Percentiles rank a stretch among this genome's conserved stretches.
phyloP scores from a whole-genome alignment of 1,140 invertebrate genomes.

The Heliconius melpomene region DNA sequence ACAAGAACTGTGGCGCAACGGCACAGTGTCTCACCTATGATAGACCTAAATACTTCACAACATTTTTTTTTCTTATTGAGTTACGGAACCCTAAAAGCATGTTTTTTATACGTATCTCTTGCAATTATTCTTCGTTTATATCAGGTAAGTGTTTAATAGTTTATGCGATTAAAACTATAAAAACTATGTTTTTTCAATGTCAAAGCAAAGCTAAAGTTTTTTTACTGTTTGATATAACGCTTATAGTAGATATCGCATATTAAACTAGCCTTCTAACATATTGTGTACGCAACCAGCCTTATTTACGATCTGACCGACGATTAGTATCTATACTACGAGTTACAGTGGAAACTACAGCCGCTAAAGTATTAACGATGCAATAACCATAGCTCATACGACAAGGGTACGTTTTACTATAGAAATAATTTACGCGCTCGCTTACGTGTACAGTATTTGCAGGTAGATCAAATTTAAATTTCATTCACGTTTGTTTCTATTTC shows the following conservation, averaged over 20 bases:
- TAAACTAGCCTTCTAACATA: neutral
- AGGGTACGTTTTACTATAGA: constrained; percentile 14
- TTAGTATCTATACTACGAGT: constrained; percentile 11
- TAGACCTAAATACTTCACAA: too few relatives aligned
- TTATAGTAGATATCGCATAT: neutral
- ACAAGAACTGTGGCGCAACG: too few relatives aligned
- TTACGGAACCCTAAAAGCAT: too few relatives aligned
- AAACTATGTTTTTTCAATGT: neutral
- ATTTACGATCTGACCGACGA: constrained; percentile 3
- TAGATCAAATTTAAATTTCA: neutral
- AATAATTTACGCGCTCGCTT: neutral
- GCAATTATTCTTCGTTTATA: too few relatives aligned
- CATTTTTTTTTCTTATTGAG: too few relatives aligned
- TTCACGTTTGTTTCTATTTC: neutral
- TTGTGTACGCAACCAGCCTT: neutral
- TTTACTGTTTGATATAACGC: neutral
- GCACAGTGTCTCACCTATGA: neutral
- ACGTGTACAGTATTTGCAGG: neutral
- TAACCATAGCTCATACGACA: neutral
- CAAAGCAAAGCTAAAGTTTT: neutral
- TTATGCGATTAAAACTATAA: too few relatives aligned
- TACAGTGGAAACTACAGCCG: constrained; percentile 6
- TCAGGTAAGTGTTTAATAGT: too few relatives aligned
- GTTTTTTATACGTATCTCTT: too few relatives aligned
- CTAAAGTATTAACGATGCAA: constrained; percentile 14